phyloP scores from a whole-genome alignment of 2,113 vertebrate species.

The Oryzias curvinotus region DNA sequence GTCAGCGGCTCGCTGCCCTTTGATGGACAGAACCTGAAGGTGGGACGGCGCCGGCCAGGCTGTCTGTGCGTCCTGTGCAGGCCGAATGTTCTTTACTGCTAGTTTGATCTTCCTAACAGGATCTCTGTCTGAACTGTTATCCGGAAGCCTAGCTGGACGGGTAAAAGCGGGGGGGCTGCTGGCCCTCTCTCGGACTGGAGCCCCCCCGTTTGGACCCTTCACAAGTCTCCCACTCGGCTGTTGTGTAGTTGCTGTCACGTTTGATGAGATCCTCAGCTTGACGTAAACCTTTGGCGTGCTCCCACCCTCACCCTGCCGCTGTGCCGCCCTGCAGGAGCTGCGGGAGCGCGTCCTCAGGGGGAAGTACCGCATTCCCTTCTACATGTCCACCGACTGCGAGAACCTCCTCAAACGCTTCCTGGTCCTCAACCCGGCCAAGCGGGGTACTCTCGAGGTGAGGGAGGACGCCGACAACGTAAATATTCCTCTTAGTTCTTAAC shows the following conservation, averaged over 20 bases:
- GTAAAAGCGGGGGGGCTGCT: too few relatives aligned
- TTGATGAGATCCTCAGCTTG: too few relatives aligned
- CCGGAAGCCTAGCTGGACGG: too few relatives aligned
- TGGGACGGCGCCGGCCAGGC: constrained; percentile 35
- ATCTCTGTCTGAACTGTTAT: too few relatives aligned
- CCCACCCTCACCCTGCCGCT: neutral
- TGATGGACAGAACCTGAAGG: constrained; percentile 98
- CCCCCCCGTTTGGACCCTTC: too few relatives aligned
- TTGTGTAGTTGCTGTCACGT: too few relatives aligned
- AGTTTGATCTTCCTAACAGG: too few relatives aligned
- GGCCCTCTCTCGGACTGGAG: too few relatives aligned
- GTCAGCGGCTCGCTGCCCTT: constrained; percentile 98
- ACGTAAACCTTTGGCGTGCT: too few relatives aligned
- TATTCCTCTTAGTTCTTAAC: constrained; percentile 49
- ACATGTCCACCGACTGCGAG: constrained; percentile 99
- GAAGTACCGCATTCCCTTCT: constrained; percentile 99
- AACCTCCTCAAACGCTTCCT: constrained; percentile 98
- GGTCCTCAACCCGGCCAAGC: constrained; percentile 96
- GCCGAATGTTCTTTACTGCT: too few relatives aligned
- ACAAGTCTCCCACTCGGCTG: too few relatives aligned
- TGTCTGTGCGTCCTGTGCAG: too few relatives aligned
- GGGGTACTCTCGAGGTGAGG: constrained; percentile 97
- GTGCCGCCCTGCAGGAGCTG: constrained; percentile 80
- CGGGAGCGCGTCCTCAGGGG: constrained; percentile 95
- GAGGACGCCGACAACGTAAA: constrained; percentile 64